Conservation (phyloP, 2,888 invertebrate species). For the Cabera pusaria region DNA sequence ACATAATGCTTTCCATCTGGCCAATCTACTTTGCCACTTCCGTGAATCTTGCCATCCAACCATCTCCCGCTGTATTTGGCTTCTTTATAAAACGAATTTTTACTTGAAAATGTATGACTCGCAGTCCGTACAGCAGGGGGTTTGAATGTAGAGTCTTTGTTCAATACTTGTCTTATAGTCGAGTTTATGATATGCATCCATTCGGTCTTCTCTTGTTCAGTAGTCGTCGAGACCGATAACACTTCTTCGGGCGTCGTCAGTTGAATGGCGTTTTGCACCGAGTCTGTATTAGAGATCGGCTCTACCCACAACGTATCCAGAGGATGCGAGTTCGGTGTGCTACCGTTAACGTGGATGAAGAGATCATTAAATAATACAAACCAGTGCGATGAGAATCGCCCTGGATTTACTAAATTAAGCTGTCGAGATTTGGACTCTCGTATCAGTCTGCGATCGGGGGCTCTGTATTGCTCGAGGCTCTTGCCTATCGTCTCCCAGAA, state of each 20-base stretch:
- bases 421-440: conserved; percentile 89
- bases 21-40: conserved; percentile 92
- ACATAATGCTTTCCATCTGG: conserved; percentile 90
- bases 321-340: conserved; percentile 86
- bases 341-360: conserved; percentile 89
- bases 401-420: conserved; percentile 86
- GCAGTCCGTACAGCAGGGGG: conserved; percentile 89
- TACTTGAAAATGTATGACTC: conserved; percentile 87
- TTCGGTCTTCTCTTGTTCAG: conserved; percentile 88
- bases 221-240: conserved; percentile 85
- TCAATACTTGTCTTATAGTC: conserved; percentile 87
- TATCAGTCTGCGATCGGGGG: conserved; percentile 88
- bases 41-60: conserved; percentile 92
- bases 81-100: conserved; percentile 88
- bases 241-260: conserved; percentile 91
- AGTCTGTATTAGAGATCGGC: conserved; percentile 86
- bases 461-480: conserved; percentile 84
- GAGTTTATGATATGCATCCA: conserved; percentile 91
- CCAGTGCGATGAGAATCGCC: conserved; percentile 90
- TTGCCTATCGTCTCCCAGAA: conserved; percentile 90
- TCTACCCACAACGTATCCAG: conserved; percentile 92
- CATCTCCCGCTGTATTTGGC: conserved; percentile 92
- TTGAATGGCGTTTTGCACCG: conserved; percentile 85
- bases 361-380: conserved; percentile 92
- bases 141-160: conserved; percentile 84